Evolutionary conservation across 2,797 vertebrate species (phyloP).

Genomic region (Sebastes cheni): DNA sequence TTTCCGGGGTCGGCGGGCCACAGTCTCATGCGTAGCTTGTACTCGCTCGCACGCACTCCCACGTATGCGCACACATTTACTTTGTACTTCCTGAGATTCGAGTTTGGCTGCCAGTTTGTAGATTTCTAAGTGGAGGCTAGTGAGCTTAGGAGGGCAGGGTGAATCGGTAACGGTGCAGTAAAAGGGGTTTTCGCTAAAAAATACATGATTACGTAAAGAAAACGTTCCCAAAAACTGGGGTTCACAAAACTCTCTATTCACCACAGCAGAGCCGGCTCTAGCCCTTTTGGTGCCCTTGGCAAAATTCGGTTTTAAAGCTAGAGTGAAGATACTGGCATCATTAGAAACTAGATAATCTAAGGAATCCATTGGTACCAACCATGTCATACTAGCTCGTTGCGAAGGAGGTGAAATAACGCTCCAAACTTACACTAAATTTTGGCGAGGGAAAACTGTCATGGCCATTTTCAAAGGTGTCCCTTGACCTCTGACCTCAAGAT

Average conservation of each 20-base stretch:
- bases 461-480: too few relatives aligned
- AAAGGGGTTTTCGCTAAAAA: slow-evolving; percentile 28
- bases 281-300: too few relatives aligned
- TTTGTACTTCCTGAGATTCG: slow-evolving; percentile 12
- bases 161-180: slow-evolving; percentile 7
- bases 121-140: slow-evolving; percentile 30
- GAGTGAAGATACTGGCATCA: too few relatives aligned
- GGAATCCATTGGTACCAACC: too few relatives aligned
- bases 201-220: slow-evolving; percentile 32
- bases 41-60: not conserved
- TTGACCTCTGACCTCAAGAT: too few relatives aligned
- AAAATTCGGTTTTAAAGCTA: too few relatives aligned
- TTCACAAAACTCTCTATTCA: not conserved
- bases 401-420: too few relatives aligned
- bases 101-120: slow-evolving; percentile 20
- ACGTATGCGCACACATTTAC: not conserved
- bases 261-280: too few relatives aligned
- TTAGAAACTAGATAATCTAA: too few relatives aligned
- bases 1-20: slow-evolving; percentile 53
- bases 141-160: slow-evolving; percentile 22
- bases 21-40: slow-evolving; percentile 6
- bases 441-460: too few relatives aligned
- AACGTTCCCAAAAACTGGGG: slow-evolving; percentile 11
- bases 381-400: too few relatives aligned
- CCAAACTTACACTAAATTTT: too few relatives aligned